A percentile compares a stretch with the other conserved stretches of the same genome.
These are phyloP conservation scores for Mugil cephalus DNA, from an alignment of 2,113 vertebrate species.

Conservation along the genomic window DNA sequence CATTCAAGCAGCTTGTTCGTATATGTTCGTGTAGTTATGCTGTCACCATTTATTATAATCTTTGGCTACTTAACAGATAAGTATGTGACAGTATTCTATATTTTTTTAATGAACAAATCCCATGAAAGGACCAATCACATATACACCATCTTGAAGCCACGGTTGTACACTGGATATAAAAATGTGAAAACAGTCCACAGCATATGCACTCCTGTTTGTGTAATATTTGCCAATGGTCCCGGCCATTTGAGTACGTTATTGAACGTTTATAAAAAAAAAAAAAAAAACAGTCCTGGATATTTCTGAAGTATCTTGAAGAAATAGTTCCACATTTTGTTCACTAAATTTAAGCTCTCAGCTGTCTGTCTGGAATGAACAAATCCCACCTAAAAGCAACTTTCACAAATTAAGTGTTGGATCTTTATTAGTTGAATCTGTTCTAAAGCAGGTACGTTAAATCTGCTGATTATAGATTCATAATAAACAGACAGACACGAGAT, in stretches of 20 bases:
- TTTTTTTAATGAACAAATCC: background rate
- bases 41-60: background rate
- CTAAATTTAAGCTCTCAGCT: too few relatives aligned
- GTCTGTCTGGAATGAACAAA: too few relatives aligned
- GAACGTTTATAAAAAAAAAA: too few relatives aligned
- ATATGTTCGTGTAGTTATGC: background rate
- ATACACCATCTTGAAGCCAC: background rate
- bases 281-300: too few relatives aligned
- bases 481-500: background rate
- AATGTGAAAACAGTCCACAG: background rate
- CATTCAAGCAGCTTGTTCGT: conserved; percentile 5
- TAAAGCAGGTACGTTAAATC: too few relatives aligned
- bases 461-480: too few relatives aligned
- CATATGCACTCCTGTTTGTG: background rate
- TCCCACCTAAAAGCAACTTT: too few relatives aligned
- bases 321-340: too few relatives aligned
- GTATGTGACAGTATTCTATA: background rate
- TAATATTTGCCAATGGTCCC: background rate
- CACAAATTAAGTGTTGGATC: too few relatives aligned
- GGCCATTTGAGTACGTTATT: background rate
- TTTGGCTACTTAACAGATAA: conserved; percentile 23
- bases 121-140: conserved; percentile 9
- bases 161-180: too few relatives aligned
- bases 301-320: too few relatives aligned
- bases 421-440: too few relatives aligned